Conservation (phyloP, 2,888 invertebrate genomes). For the Phyto melanocephala region DNA sequence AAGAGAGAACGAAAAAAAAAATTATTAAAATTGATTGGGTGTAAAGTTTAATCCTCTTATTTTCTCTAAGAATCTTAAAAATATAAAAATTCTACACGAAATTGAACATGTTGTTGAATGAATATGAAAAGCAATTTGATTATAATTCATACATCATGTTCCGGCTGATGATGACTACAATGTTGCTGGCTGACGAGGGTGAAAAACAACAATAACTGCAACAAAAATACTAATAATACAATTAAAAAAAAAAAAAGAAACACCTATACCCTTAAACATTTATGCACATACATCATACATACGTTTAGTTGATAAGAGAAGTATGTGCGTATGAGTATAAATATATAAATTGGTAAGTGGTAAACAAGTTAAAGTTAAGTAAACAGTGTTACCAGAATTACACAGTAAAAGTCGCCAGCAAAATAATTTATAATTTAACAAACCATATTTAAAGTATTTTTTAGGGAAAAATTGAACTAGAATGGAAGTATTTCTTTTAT, state of each 20-base stretch:
- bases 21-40: conserved; percentile 48
- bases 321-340: not conserved
- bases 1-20: not conserved
- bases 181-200: not conserved
- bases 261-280: conserved; percentile 7
- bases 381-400: too few relatives aligned
- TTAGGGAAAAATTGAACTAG: too few relatives aligned
- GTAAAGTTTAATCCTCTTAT: conserved; percentile 57
- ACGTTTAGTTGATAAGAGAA: not conserved
- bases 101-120: conserved; percentile 31
- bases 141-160: conserved; percentile 35
- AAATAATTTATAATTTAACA: too few relatives aligned
- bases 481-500: too few relatives aligned
- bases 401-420: too few relatives aligned
- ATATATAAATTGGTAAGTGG: not conserved
- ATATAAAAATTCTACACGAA: conserved; percentile 42
- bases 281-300: conserved; percentile 3
- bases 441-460: too few relatives aligned
- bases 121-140: conserved; percentile 33
- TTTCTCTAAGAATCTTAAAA: conserved; percentile 42
- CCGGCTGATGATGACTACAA: not conserved
- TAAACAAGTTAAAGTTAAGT: too few relatives aligned
- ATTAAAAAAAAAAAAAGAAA: too few relatives aligned
- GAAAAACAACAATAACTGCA: not conserved
- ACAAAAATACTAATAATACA: not conserved